These are phyloP conservation scores for Orchesella flavescens DNA, from an alignment of 2,888 invertebrate species.

Conservation along the genomic window DNA sequence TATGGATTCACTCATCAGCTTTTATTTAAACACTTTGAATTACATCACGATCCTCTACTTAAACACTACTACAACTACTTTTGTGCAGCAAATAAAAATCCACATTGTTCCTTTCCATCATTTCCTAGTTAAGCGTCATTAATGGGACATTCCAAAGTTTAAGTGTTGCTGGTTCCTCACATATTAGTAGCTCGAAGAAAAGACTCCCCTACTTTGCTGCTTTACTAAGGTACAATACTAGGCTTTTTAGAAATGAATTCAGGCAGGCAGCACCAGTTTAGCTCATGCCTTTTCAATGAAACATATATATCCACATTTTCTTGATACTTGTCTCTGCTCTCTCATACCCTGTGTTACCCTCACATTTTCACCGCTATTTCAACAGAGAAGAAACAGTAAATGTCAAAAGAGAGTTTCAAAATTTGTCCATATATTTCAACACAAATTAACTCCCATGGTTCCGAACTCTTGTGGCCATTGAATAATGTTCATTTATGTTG, in stretches of 20 bases:
- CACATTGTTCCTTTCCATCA: not conserved
- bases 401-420: slow-evolving; percentile 65
- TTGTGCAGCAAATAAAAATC: too few relatives aligned
- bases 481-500: slow-evolving; percentile 72
- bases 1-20: not conserved
- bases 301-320: not conserved
- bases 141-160: not conserved
- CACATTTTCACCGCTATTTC: slow-evolving; percentile 14
- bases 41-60: too few relatives aligned
- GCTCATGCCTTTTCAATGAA: not conserved
- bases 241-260: too few relatives aligned
- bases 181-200: too few relatives aligned
- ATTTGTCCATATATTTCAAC: slow-evolving; percentile 72
- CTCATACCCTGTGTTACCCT: not conserved
- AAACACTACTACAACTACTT: too few relatives aligned
- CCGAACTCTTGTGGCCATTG: slow-evolving; percentile 69
- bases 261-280: too few relatives aligned
- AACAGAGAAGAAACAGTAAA: slow-evolving; percentile 34
- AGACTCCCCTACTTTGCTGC: too few relatives aligned
- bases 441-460: slow-evolving; percentile 71
- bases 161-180: too few relatives aligned
- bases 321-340: not conserved
- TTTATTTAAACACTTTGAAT: not conserved
- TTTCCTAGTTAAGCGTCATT: not conserved
- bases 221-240: too few relatives aligned